Conservation (phyloP, 2,888 invertebrate genomes). For the Drosophila siamana region DNA sequence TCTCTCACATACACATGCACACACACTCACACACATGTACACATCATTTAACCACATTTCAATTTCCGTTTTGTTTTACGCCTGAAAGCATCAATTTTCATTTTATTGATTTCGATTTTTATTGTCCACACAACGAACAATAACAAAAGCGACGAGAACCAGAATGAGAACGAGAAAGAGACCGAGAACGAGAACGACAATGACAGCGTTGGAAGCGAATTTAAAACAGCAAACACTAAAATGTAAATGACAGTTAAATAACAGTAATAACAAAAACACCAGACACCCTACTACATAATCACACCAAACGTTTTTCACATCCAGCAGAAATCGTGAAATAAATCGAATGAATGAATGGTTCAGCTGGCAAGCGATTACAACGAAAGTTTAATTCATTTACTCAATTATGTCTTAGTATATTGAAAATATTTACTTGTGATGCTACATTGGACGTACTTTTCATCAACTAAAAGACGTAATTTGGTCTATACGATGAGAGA, state of each 20-base stretch:
- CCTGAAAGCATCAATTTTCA: conserved; percentile 79
- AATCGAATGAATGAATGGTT: conserved; percentile 66
- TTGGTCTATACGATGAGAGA: no score
- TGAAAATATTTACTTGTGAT: no score
- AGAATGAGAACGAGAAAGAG: conserved; percentile 5
- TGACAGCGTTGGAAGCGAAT: conserved; percentile 14
- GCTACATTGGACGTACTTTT: no score
- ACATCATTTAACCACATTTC: conserved; percentile 68
- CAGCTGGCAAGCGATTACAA: no score
- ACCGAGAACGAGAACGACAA: conserved; percentile 7
- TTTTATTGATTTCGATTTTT: conserved; percentile 80
- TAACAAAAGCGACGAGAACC: conserved; percentile 6
- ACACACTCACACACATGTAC: neutral
- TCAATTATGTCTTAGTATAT: no score
- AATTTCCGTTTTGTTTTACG: conserved; percentile 80
- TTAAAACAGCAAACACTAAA: conserved; percentile 44
- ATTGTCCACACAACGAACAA: conserved; percentile 60
- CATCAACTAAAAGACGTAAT: no score
- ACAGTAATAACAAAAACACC: conserved; percentile 27
- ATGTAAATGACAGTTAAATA: conserved; percentile 56
- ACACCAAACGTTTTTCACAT: conserved; percentile 26
- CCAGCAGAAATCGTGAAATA: conserved; percentile 59
- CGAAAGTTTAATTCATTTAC: no score
- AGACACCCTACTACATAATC: conserved; percentile 1
- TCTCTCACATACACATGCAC: neutral